Conservation (phyloP, 2,797 vertebrate species). For the Pipistrellus pipistrellus region DNA sequence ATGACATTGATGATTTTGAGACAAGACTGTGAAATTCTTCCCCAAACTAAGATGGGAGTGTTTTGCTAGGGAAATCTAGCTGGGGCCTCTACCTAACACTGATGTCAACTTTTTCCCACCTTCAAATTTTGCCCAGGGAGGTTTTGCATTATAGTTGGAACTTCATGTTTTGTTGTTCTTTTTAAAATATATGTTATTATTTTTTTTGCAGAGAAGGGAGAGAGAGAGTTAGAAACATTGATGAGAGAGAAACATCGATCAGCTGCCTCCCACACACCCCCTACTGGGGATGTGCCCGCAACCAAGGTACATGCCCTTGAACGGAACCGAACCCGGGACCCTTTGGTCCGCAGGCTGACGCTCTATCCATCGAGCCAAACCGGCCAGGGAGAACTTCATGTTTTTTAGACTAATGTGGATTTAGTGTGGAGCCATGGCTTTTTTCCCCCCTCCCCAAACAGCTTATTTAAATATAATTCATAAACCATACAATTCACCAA, state of each 20-base stretch:
- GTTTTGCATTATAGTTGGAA: not conserved
- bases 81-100: not conserved
- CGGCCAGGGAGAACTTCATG: not conserved
- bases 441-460: not conserved
- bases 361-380: too few relatives aligned
- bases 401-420: not conserved
- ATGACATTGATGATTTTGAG: slow-evolving; percentile 59
- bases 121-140: slow-evolving; percentile 28
- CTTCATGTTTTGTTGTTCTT: not conserved
- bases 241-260: too few relatives aligned
- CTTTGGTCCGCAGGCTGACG: too few relatives aligned
- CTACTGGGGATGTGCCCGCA: too few relatives aligned
- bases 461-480: slow-evolving; percentile 30
- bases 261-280: too few relatives aligned
- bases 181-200: not conserved
- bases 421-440: not conserved
- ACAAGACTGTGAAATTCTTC: slow-evolving; percentile 66
- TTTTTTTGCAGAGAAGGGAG: too few relatives aligned
- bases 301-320: too few relatives aligned
- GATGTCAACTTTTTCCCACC: not conserved
- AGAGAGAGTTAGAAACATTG: too few relatives aligned
- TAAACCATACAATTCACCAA: not conserved
- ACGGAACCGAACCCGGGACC: too few relatives aligned
- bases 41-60: slow-evolving; percentile 46
- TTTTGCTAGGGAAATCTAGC: slow-evolving; percentile 52